These are phyloP conservation scores for Vimba vimba DNA, from an alignment of 2,113 vertebrate genomes.

Conservation along the genomic window DNA sequence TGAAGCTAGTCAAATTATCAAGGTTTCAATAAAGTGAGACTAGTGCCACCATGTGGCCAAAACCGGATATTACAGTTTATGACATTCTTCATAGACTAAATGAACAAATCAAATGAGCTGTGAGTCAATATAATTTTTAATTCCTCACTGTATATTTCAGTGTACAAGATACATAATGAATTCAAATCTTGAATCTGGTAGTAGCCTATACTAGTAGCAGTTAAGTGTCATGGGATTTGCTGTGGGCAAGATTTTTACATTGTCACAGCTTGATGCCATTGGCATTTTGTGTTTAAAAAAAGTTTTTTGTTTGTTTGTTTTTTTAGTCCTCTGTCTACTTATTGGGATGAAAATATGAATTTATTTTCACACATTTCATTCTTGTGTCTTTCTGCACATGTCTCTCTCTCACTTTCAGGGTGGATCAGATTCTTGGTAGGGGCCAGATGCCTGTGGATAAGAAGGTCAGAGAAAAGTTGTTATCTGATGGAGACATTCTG, in stretches of 20 bases:
- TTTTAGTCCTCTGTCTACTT: not conserved
- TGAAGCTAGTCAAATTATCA: not conserved
- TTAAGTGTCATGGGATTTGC: not conserved
- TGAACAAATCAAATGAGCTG: not conserved
- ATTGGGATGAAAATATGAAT: not conserved
- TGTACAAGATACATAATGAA: not conserved
- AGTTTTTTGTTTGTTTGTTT: too few species aligned
- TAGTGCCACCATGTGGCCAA: slow-evolving; percentile 31
- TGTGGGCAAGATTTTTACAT: too few species aligned
- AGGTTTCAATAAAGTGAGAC: not conserved
- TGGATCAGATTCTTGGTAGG: slow-evolving; percentile 97
- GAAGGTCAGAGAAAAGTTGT: slow-evolving; percentile 90
- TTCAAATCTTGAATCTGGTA: not conserved
- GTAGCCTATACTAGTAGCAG: not conserved
- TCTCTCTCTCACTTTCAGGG: slow-evolving; percentile 74
- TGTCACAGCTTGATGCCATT: too few species aligned
- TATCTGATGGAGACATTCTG: slow-evolving; percentile 86
- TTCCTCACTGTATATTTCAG: not conserved
- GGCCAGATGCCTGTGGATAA: slow-evolving; percentile 94
- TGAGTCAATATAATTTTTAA: not conserved
- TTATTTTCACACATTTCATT: not conserved
- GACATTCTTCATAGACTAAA: not conserved
- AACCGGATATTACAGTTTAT: not conserved
- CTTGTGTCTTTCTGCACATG: not conserved
- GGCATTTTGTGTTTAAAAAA: too few species aligned